Evolutionary conservation across 92 coral and sea anemone genomes (phyloP).

Genomic region (Umimayanthus chanpuru): DNA sequence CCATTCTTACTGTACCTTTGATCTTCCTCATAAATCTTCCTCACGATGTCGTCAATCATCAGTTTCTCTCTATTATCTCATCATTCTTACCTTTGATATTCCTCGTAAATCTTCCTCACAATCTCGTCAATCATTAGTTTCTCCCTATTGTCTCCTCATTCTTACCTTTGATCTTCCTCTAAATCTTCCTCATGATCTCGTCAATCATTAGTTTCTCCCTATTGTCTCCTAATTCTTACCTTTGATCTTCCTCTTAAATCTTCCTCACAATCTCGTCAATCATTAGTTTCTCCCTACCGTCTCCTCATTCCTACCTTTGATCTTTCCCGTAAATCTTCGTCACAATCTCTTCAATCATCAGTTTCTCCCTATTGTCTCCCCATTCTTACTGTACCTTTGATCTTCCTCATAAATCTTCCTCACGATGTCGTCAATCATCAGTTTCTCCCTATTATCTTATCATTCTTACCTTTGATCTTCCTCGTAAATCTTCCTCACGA

Average conservation of each 20-base stretch:
- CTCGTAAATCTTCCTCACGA: slow-evolving; percentile 96
- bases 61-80: slow-evolving; percentile 60
- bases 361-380: background rate
- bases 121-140: slow-evolving; percentile 98
- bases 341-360: slow-evolving; percentile 98
- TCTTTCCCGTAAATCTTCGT: slow-evolving; percentile 41
- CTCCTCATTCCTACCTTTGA: slow-evolving; percentile 63
- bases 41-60: slow-evolving; percentile 96
- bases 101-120: slow-evolving; percentile 96
- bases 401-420: slow-evolving; percentile 97
- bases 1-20: slow-evolving; percentile 73
- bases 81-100: slow-evolving; percentile 81
- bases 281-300: slow-evolving; percentile 78
- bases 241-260: slow-evolving; percentile 89
- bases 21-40: slow-evolving; percentile 97
- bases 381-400: slow-evolving; percentile 74
- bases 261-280: slow-evolving; percentile 92
- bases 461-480: slow-evolving; percentile 88
- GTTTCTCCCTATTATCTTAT: slow-evolving; percentile 54
- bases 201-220: slow-evolving; percentile 93
- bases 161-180: slow-evolving; percentile 89
- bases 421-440: slow-evolving; percentile 97
- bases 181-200: slow-evolving; percentile 96
- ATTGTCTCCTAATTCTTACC: slow-evolving; percentile 38
- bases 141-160: background rate